Evolutionary conservation across 2,797 vertebrate genomes (phyloP).

Genomic region (Chiroxiphia lanceolata): DNA sequence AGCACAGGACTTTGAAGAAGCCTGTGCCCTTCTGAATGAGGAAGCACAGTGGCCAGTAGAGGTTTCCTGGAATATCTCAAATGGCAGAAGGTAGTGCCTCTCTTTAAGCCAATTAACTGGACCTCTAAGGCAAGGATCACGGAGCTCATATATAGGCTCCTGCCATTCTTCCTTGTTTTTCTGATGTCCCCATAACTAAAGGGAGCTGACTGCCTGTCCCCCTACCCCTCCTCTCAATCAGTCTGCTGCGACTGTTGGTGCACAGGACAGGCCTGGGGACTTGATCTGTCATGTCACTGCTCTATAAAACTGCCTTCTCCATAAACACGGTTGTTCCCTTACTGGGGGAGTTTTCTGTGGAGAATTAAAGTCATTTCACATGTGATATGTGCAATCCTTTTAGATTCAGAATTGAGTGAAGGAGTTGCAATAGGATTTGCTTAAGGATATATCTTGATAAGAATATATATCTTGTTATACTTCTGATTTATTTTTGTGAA

Average conservation of each 20-base stretch:
- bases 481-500: not conserved
- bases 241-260: not conserved
- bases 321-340: accelerated
- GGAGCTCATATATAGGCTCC: not conserved
- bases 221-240: not conserved
- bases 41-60: not conserved
- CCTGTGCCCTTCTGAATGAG: not conserved
- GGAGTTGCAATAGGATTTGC: not conserved
- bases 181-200: not conserved
- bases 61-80: not conserved
- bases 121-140: not conserved
- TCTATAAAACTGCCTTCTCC: not conserved
- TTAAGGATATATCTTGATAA: not conserved
- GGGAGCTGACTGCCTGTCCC: not conserved
- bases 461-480: not conserved
- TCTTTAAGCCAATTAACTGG: not conserved
- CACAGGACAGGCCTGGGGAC: not conserved
- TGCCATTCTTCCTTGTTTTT: not conserved
- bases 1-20: not conserved
- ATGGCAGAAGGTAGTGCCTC: not conserved
- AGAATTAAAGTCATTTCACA: not conserved
- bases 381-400: not conserved
- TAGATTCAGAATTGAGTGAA: not conserved
- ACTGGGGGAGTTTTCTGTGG: not conserved
- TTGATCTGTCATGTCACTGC: not conserved